Base-by-base conservation (phyloP, 1,140 invertebrate species). In the Cherax destructor region DNA sequence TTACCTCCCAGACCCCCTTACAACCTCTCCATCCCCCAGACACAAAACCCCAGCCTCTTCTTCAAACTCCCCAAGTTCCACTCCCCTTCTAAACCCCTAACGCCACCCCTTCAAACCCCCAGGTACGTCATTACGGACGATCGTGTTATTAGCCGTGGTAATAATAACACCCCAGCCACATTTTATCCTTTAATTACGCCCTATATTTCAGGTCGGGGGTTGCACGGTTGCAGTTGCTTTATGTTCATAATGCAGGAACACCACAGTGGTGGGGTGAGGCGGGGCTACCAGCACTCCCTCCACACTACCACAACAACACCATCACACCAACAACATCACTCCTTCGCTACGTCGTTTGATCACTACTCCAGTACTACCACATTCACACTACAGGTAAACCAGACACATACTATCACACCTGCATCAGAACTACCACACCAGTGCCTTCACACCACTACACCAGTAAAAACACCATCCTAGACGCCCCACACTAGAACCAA, bases 141-240 rank as follows among this genome's bases (percentile, higher is more conserved):
- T 79, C 74, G 83, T 52, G 88, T 91, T 84, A 91, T 91, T 91
- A 91, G 88, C 88, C 81, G 59, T 85, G 74, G 76, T 86, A 84
- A 86, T 86, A 91, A 91, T 86, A 91, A 85, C 30, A 41, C 88
- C 88, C 81, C 81, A 85, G 88, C 83, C 88, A 91, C 83, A 91
- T 91, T 91, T 91, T 91, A 86, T 80, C 88, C 88, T 84, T 91
- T 91, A 91, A 91, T 86, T 91, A 91, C 80, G 83, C 83, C 85
- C 88, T 80, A 91, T 91, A 91, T 85, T 85, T 91, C 88, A 91
- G 69, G 50, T 56, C 72, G 61, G 50, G 47, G 59, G n/a, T 24
- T 30, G 30, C 30, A 41, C 30, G 69, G 88, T 69, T 85, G 76
- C 88, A 85, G 74, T 91, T 91, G 88, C 76, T 80, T 41, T 41